A percentile compares a stretch with the other conserved stretches of the same genome.
phyloP scores from a whole-genome alignment of 2,888 invertebrate species.

The Tachystola acroxantha region DNA sequence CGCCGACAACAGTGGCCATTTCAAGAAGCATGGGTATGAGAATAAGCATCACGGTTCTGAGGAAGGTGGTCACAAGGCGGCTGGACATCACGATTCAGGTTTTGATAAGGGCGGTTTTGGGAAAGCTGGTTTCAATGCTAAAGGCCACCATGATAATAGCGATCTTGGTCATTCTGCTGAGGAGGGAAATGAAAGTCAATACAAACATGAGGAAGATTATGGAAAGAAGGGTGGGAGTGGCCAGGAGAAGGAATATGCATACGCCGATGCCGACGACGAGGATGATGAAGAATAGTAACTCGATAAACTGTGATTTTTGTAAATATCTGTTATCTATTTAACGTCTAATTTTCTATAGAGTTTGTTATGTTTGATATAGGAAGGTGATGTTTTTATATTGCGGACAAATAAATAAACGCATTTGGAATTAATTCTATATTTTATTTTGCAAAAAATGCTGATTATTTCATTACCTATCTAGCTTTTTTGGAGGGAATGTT shows the following conservation, averaged over 20 bases:
- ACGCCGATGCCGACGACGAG: slow-evolving; percentile 47
- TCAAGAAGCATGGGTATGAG: slow-evolving; percentile 79
- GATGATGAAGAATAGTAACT: slow-evolving; percentile 37
- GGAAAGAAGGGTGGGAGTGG: slow-evolving; percentile 71
- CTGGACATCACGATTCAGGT: slow-evolving; percentile 71
- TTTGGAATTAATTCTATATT: slow-evolving; percentile 9
- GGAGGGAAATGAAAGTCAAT: slow-evolving; percentile 75
- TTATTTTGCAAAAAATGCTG: too few species aligned
- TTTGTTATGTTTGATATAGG: slow-evolving; percentile 68
- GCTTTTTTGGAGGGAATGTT: too few species aligned
- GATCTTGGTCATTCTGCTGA: slow-evolving; percentile 77
- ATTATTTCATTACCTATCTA: too few species aligned
- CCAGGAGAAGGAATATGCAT: slow-evolving; percentile 66
- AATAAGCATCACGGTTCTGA: slow-evolving; percentile 74
- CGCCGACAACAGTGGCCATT: slow-evolving; percentile 81
- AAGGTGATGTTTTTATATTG: slow-evolving; percentile 49
- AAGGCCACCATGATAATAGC: slow-evolving; percentile 73
- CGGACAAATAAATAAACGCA: slow-evolving; percentile 44
- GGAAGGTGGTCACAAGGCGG: slow-evolving; percentile 78
- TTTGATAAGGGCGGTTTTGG: slow-evolving; percentile 72
- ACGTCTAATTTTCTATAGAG: slow-evolving; percentile 27
- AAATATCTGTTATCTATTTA: slow-evolving; percentile 46
- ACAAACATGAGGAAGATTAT: slow-evolving; percentile 73
- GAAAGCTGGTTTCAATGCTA: slow-evolving; percentile 76
- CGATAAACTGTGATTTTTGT: slow-evolving; percentile 24